Evolutionary conservation across 1,140 invertebrate species (phyloP).

Genomic region (Ptiloglossa arizonensis): DNA sequence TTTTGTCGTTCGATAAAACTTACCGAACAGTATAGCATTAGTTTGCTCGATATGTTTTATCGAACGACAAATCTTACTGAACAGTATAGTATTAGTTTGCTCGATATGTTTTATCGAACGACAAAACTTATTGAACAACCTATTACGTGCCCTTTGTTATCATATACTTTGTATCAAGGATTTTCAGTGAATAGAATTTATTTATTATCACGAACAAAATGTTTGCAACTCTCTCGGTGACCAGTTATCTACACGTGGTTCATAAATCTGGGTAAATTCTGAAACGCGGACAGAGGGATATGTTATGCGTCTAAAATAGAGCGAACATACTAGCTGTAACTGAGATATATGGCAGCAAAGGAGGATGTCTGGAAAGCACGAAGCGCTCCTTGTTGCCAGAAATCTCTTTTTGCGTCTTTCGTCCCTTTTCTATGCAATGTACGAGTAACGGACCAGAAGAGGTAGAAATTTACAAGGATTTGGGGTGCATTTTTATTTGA

Average conservation of each 20-base stretch:
- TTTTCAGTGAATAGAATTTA: not conserved
- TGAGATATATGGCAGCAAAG: conserved; percentile 19
- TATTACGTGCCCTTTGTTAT: no score
- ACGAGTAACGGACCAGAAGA: not conserved
- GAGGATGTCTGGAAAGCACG: not conserved
- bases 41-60: no score
- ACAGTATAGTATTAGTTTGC: no score
- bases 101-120: no score
- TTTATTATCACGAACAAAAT: not conserved
- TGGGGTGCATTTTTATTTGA: conserved; percentile 23
- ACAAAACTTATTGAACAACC: no score
- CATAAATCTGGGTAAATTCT: conserved; percentile 27
- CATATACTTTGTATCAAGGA: not conserved
- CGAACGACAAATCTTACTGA: no score
- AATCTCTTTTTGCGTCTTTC: conserved; percentile 12
- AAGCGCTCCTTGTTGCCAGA: conserved; percentile 23
- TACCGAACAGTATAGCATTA: no score
- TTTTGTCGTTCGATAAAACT: no score
- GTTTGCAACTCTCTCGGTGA: not conserved
- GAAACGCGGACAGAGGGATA: conserved; percentile 12
- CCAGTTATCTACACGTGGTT: not conserved
- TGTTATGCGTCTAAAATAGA: conserved; percentile 36
- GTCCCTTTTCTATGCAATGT: not conserved
- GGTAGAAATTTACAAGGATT: conserved; percentile 14
- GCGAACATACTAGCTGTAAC: conserved; percentile 9